phyloP scores from a whole-genome alignment of 2,888 invertebrate genomes.

The Cephalotes varians region DNA sequence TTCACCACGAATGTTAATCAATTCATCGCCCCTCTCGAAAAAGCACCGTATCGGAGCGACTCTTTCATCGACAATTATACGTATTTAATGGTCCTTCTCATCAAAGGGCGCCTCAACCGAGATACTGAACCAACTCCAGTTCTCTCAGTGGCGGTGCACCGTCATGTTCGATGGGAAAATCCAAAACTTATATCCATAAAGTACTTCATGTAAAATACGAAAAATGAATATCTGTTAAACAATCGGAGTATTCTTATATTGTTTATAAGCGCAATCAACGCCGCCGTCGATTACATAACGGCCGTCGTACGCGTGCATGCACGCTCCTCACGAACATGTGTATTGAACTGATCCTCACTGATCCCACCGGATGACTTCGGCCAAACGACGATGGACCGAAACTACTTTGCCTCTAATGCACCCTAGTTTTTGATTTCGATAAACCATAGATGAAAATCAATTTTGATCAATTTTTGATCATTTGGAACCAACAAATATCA shows the following conservation, averaged over 20 bases:
- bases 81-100: background rate
- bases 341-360: constrained; percentile 69
- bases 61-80: constrained; percentile 13
- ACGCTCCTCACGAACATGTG: constrained; percentile 53
- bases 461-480: constrained; percentile 3
- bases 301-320: constrained; percentile 64
- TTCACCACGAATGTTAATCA: constrained; percentile 10
- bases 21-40: constrained; percentile 2
- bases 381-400: constrained; percentile 63
- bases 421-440: constrained; percentile 10
- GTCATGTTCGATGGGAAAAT: constrained; percentile 19
- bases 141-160: background rate
- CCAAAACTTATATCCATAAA: no score
- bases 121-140: background rate
- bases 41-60: background rate
- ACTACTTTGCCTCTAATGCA: constrained; percentile 60
- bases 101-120: background rate
- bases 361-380: constrained; percentile 66
- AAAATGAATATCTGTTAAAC: constrained; percentile 46
- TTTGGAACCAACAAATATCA: background rate
- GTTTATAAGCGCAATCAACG: constrained; percentile 66
- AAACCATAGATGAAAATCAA: constrained; percentile 22
- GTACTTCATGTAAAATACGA: no score
- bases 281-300: constrained; percentile 75
- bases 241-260: constrained; percentile 58